Evolutionary conservation across 2,113 vertebrate species (phyloP).

Genomic region (Epinephelus cyanopodus): DNA sequence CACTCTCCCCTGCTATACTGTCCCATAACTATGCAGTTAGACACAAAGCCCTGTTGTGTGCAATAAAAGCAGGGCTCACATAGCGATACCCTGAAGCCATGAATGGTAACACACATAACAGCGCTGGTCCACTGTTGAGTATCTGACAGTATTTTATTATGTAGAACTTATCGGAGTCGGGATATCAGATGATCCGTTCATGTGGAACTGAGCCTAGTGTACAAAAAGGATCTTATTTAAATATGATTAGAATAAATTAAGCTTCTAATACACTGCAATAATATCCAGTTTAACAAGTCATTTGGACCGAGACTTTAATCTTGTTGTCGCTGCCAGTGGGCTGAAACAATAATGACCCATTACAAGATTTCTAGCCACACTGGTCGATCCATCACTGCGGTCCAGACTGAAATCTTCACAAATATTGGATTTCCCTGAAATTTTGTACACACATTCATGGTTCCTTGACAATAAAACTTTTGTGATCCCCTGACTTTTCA

Average conservation of each 20-base stretch:
- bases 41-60: constrained; percentile 76
- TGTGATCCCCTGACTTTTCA: background rate
- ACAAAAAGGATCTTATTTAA: constrained; percentile 43
- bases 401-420: background rate
- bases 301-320: constrained; percentile 18
- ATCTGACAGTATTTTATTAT: constrained; percentile 43
- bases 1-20: constrained; percentile 71
- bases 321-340: background rate
- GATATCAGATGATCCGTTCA: constrained; percentile 46
- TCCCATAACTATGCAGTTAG: constrained; percentile 59
- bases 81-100: constrained; percentile 49
- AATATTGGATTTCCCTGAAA: background rate
- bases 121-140: constrained; percentile 18
- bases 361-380: background rate
- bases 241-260: constrained; percentile 48
- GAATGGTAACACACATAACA: constrained; percentile 33
- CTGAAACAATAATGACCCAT: constrained; percentile 14
- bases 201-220: constrained; percentile 43
- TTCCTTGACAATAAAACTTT: background rate
- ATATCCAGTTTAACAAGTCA: constrained; percentile 20
- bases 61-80: constrained; percentile 59
- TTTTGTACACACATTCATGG: background rate
- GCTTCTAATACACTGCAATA: constrained; percentile 6
- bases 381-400: background rate
- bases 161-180: constrained; percentile 47